Percentiles rank a stretch among this genome's conserved stretches.
Evolutionary conservation across 2,888 invertebrate genomes (phyloP).

Genomic region (Calliphora vomitoria): DNA sequence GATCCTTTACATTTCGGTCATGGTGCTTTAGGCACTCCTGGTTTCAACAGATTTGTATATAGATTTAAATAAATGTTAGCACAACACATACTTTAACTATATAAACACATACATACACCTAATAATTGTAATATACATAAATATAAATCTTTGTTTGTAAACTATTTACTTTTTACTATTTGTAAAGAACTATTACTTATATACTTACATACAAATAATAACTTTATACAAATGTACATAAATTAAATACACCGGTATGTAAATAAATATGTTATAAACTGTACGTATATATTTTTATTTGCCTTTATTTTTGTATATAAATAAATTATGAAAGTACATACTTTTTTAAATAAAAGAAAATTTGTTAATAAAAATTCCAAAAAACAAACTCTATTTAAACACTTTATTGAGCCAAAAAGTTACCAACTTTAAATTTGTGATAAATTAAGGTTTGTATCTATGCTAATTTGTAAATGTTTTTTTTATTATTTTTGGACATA

Average conservation of each 20-base stretch:
- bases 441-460: not conserved
- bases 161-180: slow-evolving; percentile 13
- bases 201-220: not conserved
- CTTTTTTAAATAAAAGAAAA: slow-evolving; percentile 23
- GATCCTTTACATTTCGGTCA: slow-evolving; percentile 83
- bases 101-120: slow-evolving; percentile 28
- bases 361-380: not conserved
- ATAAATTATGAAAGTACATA: slow-evolving; percentile 8
- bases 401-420: not conserved
- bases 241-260: not conserved
- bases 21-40: slow-evolving; percentile 78
- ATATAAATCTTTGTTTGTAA: slow-evolving; percentile 15
- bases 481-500: too few species aligned
- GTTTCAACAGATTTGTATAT: slow-evolving; percentile 45
- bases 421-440: not conserved
- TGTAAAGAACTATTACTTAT: not conserved
- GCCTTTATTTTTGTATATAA: slow-evolving; percentile 41
- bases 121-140: slow-evolving; percentile 29
- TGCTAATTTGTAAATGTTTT: not conserved
- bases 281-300: not conserved
- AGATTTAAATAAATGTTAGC: slow-evolving; percentile 66
- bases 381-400: not conserved
- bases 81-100: not conserved
- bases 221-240: not conserved
- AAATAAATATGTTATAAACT: not conserved